Evolutionary conservation across 2,888 invertebrate genomes (phyloP), one percentile per base, ranked within the genome.

Genomic region (Noctua fimbriata): DNA sequence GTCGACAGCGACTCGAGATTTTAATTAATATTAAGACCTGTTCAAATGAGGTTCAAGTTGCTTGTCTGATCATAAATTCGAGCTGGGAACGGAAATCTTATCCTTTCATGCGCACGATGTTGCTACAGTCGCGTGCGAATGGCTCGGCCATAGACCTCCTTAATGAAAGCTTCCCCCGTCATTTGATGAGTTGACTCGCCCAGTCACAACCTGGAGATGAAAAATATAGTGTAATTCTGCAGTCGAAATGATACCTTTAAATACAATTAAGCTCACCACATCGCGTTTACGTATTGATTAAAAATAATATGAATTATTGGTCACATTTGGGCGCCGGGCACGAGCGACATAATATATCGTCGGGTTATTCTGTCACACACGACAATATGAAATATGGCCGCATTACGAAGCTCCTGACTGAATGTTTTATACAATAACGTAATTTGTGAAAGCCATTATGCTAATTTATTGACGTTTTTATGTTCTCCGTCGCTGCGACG

Each of bases 381-480:
- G 79, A 72, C 86, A 83, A 86, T 84, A 90, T 89, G 87, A 90
- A 77, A 87, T 87, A 91, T 78, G 82, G 66, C 76, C 78, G 78
- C 84, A 89, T 89, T 90, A 88, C 83, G 82, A 84, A 87, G 89
- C 90, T 91, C 90, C 89, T 91, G 90, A 82, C 86, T 89, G 88
- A 91, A 88, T 89, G 89, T 91, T 91, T 91, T 90, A 89, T 90
- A 92, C 89, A 92, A 91, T 92, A 92, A 92, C 81, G 90, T 90
- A 91, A 92, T 93, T 93, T 93, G 92, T 93, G 90, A 91, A 93
- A 91, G 91, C 89, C 85, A 92, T 94, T 94, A 94, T 92, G 92
- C 83, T 91, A 94, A 95, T 94, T 92, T 93, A 93, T 93, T 88
- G 91, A 89, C 91, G 88, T 92, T 93, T 93, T 93, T 92, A 92